Conservation (phyloP, 2,113 vertebrate genomes). For the Symphodus melops region DNA sequence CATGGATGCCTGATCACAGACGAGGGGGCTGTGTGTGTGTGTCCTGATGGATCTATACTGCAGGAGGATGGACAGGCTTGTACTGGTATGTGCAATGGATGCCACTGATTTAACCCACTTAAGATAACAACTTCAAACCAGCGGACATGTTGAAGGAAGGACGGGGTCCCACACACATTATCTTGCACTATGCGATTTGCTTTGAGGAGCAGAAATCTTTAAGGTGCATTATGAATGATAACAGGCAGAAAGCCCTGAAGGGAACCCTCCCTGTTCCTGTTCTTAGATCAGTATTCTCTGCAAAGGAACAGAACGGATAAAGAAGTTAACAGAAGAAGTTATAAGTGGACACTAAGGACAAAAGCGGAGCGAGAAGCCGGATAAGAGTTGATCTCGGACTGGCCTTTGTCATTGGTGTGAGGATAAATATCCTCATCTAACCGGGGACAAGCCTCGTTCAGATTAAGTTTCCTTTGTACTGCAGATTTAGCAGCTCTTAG, state of each 20-base stretch:
- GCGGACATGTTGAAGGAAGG: neutral
- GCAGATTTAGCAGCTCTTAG: too few species aligned
- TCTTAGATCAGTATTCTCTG: too few species aligned
- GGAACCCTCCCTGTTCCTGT: too few species aligned
- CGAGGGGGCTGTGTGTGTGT: constrained; percentile 86
- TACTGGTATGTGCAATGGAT: constrained; percentile 80
- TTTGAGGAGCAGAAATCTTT: neutral
- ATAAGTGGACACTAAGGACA: neutral
- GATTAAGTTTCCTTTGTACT: too few species aligned
- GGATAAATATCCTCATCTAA: neutral
- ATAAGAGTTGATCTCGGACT: neutral
- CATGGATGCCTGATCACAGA: constrained; percentile 86
- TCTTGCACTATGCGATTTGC: neutral
- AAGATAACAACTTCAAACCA: neutral
- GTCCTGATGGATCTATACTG: constrained; percentile 89
- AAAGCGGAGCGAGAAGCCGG: neutral
- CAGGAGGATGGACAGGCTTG: constrained; percentile 86
- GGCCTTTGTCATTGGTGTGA: neutral
- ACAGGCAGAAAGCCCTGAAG: neutral
- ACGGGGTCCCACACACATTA: neutral
- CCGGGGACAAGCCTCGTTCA: too few species aligned
- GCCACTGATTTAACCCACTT: too few species aligned
- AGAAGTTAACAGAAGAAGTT: neutral
- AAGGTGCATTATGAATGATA: too few species aligned
- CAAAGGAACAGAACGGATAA: neutral